Evolutionary conservation across 1,140 invertebrate genomes (phyloP), one percentile per base, ranked within the genome.

Genomic region (Ladona fulva): DNA sequence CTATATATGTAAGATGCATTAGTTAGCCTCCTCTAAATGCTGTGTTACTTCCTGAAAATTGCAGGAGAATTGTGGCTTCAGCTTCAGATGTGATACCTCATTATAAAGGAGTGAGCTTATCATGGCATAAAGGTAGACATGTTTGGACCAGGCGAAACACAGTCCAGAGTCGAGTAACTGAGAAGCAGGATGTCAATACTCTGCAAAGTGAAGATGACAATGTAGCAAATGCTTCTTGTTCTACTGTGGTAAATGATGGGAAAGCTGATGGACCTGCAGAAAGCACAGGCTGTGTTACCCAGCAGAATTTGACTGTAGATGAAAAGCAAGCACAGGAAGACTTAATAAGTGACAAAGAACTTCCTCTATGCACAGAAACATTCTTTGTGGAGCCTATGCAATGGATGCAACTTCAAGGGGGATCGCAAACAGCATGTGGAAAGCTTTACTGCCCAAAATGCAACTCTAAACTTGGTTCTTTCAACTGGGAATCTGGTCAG

Each of bases 391-490:
- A 95, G 85, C 94, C 94, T 0, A 86, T 95, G 81, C 85, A 89
- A 24, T 95, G 94, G 94, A 95, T 95, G 93, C 86, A 87, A 22
- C 88, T 90, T 1, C 89, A 92, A 81, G 81, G 12, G 24, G 75
- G 76, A 59, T 78, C 80, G 14, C 77, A 76, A 77, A 59, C 79
- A 22, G 79, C 81, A 77, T 66, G 52, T 66, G 93, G 93, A 1
- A 94, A 94, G 84, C 84, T 95, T n/a, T 87, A 92, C 83, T 95
- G 94, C 83, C 94, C 94, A 25, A 94, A 94, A 84, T 95, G 94
- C 81, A 86, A 87, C 74, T 89, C 89, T 74, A 95, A 95, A 84
- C 85, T 95, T 74, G 94, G 93, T 6, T 93, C 91, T 66, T 95
- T 93, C 82, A 94, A 92, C 84, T 95, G 93, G 94, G 87, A 94